Base-by-base conservation (phyloP, 2,797 vertebrate species). In the Bufotes viridis region DNA sequence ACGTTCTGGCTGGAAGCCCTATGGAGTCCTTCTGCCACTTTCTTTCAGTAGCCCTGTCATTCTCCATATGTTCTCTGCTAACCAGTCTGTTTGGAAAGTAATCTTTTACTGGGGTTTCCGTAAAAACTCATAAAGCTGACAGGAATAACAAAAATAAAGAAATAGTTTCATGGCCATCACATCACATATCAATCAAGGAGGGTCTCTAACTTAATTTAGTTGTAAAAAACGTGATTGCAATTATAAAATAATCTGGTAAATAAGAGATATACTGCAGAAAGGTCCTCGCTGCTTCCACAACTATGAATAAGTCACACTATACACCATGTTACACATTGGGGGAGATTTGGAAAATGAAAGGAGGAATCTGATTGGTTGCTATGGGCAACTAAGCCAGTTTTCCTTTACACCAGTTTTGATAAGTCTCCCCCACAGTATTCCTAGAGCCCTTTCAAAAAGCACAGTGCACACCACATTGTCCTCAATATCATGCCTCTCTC, bases 21-120 rank as follows among this genome's bases (percentile, higher is more conserved):
- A 34, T 65, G 12, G 82, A 75, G 63, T 72, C 76, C 67, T 72
- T 79, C 81, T 74, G 65, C 57, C 61, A 72, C 17, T 58, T 8
- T 53, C 55, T 88, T 67, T 88, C 26, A 88, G 61, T 22, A 84
- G 51, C 24, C 20, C 53, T 78, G 75, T 42, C 78, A 74, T 74
- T 61, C 76, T 22, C 63, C 81, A 78, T 83, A 83, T 80, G 81
- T 60, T 65, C 60, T 14, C 74, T 20, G n/a, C 9, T 20, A n/a
- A 14, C 60, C 80, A 67, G 42, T n/a, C 58, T 81, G 34, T 24
- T 65, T 51, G 18, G 13, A 51, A 15, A 51, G 58, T 65, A 63
- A 65, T 67, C 60, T 42, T 51, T 53, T 55, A 78, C n/a, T 7
- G 72, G 20, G 20, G 26, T n/a, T 51, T 15, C 75, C 22, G 15